Evolutionary conservation across 2,113 vertebrate genomes (phyloP), one percentile per base, ranked within the genome.

Genomic region (Aldabrachelys gigantea): DNA sequence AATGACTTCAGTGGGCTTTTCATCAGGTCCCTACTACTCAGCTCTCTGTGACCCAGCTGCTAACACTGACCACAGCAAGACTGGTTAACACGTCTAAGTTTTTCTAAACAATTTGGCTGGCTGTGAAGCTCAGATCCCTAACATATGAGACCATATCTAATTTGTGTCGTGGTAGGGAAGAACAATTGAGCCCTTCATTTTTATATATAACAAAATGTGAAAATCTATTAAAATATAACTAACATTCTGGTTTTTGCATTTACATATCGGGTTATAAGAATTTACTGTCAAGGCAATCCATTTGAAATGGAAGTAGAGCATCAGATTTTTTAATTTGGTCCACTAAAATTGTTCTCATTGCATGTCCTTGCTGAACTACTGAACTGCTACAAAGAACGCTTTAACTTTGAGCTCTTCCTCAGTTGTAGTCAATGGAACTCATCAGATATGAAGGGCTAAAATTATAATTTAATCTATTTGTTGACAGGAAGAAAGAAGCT

Each of bases 391-490:
- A 57, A 65, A 93, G 56, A 19, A 84, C 95, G 88, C 49, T 93
- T 10, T 88, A 97, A 96, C 87, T 95, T 92, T 91, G 82, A 88
- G 85, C 44, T 94, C 57, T 87, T 92, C 76, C 91, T 97, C 90
- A 89, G 27, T 6, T n/a, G 53, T 53, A 92, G 31, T 88, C 96
- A 85, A 87, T 90, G 90, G n/a, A 75, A 62, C 78, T 90, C 38
- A 87, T 76, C 92, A 96, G 82, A 89, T 89, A 95, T 50, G 91
- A 83, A 93, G 93, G 88, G 91, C 75, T 95, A 89, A 97, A 97
- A 97, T 90, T 92, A 96, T 97, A 97, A 97, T 92, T 96, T 95
- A 97, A 97, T 89, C 80, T 94, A 47, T 96, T 97, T 97, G 92
- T 97, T 97, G 96, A 96, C 88, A 96, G 88, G 82, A 94, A 95